Evolutionary conservation across 2,888 invertebrate species (phyloP), one percentile per base, ranked within the genome.

Genomic region (Sisyra nigra): DNA sequence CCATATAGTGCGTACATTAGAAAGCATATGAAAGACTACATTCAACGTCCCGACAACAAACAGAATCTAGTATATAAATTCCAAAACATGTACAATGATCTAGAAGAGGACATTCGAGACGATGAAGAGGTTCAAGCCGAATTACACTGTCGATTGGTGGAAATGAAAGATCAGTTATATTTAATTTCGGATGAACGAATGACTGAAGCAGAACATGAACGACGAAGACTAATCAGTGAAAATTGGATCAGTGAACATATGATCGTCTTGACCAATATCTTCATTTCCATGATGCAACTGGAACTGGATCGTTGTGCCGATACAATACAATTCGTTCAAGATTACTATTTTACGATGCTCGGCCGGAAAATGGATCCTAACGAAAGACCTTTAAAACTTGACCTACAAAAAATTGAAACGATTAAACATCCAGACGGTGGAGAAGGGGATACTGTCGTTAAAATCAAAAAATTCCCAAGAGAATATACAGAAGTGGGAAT

Each of bases 41-140:
- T 75, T 34, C 60, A 62, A 3, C 55, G 72, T 45, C 72, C 74
- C 0, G 74, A 74, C 47, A 53, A 57, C n/a, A 75, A 73, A 55
- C 74, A 75, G 54, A 64, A 67, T 42, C 54, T 71, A 46, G 62
- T 79, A 5, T 55, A 62, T 38, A 55, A 60, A 14, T 78, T 79
- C 54, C 77, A 76, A 56, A 62, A 58, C 30, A 59, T 65, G 24
- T 76, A 72, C 49, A 79, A 79, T 57, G 61, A 66, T 15, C 66
- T 78, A 46, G 71, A 72, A 48, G 61, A 65, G 45, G 72, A 75
- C 51, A 67, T 72, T 59, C 62, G 76, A 2, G 62, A 66, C 44
- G 64, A 75, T 44, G 58, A 61, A 48, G 66, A 72, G 45, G 61
- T 73, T 2, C 78, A 75, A 56, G 69, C 69, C 45, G 77, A 78